Percentiles rank a stretch among this genome's conserved stretches.
phyloP scores from a whole-genome alignment of 2,797 vertebrate species.

The Sphaeramia orbicularis region DNA sequence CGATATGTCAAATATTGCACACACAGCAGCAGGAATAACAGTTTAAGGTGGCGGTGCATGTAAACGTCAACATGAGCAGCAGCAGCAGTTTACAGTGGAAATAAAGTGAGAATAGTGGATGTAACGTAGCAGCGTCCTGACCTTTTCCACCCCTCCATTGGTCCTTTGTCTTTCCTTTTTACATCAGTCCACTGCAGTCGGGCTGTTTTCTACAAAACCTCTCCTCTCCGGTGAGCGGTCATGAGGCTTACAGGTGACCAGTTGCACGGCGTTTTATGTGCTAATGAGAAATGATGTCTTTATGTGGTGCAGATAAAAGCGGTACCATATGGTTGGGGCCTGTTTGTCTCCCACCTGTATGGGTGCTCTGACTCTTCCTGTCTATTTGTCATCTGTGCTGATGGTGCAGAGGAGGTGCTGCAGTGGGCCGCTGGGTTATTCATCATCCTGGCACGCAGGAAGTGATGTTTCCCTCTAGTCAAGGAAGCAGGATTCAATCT shows the following conservation, averaged over 20 bases:
- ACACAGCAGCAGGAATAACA: too few species aligned
- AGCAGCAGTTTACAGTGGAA: too few species aligned
- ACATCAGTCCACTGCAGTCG: background rate
- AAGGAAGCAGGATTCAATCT: constrained; percentile 7
- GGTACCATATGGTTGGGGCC: constrained; percentile 18
- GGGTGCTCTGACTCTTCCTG: constrained; percentile 15
- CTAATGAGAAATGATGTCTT: background rate
- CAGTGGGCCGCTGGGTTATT: constrained; percentile 43
- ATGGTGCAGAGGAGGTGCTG: constrained; percentile 39
- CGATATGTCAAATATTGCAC: too few species aligned
- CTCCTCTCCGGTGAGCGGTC: background rate
- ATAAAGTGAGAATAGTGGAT: too few species aligned
- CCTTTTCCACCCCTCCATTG: background rate
- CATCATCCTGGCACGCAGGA: constrained; percentile 47
- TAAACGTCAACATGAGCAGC: too few species aligned
- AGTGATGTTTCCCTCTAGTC: constrained; percentile 30
- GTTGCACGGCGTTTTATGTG: background rate
- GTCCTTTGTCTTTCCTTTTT: constrained; percentile 7
- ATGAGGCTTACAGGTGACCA: constrained; percentile 1
- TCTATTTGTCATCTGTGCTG: constrained; percentile 27
- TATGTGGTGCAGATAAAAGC: constrained; percentile 9
- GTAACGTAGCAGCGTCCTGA: too few species aligned
- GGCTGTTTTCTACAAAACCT: background rate
- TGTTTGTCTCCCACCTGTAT: constrained; percentile 46
- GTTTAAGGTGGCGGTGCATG: too few species aligned